Base-by-base conservation (phyloP, 2,797 vertebrate species). In the Karalla daura region DNA sequence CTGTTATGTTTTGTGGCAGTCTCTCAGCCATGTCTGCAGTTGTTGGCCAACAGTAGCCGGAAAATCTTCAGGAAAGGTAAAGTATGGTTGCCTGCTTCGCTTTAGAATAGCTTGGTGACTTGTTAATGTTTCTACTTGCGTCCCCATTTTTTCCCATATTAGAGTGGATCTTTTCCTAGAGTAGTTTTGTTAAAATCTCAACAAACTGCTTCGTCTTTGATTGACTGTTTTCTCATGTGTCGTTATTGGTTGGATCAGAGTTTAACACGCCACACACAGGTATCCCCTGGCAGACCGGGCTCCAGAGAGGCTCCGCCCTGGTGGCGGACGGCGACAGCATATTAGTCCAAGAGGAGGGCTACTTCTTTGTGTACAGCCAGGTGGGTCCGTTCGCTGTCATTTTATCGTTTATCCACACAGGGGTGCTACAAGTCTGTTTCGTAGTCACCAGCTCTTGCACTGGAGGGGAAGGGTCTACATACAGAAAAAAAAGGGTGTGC, bases 281-380 rank as follows among this genome's bases (percentile, higher is more conserved):
- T 44, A 94, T 99, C 53, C 97, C 97, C 0, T 98, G 98, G 97
- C 94, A 95, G 76, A 86, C 94, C 10, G 96, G 97, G 67, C 94
- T 98, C 81, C 96, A 83, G 83, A 94, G 94, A 78, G 97, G 98
- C 74, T 88, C 86, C 3, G 95, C 97, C 72, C 84, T 98, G 53
- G 95, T 96, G 71, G 88, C 91, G 13, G 91, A 92, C 14, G 86
- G 92, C 50, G 96, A 97, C 86, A 92, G 90, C 79, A 97, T 99
- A 33, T 36, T 95, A 21, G 95, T 98, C 74, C 94, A 89, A 80
- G 95, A 98, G 89, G 94, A 95, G 0, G 98, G 98, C 53, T 96
- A 94, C 91, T 99, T 95, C 92, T 97, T 96, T 47, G 95, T 99
- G 74, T 99, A 98, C 78, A 95, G 97, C 35, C 97, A 99, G 97